Conservation (phyloP, 2,888 invertebrate species). For the Drepanosiphum platanoidis region DNA sequence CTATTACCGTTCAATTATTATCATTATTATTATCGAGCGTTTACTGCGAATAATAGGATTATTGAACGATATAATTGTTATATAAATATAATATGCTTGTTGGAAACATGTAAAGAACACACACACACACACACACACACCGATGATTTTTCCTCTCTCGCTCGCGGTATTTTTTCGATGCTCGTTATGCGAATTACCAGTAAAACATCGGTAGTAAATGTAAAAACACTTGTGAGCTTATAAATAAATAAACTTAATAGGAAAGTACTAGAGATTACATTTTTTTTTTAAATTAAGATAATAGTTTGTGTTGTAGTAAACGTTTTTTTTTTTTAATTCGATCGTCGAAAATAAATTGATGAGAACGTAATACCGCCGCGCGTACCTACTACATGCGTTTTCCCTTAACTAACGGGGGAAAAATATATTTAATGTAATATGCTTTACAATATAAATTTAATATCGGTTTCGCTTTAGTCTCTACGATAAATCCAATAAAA, state of each 20-base stretch:
- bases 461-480: not conserved
- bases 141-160: no score
- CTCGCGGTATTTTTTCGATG: not conserved
- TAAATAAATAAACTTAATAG: not conserved
- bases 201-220: not conserved
- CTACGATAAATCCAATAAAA: not conserved
- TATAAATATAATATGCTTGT: no score
- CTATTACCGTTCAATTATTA: no score
- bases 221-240: not conserved
- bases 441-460: not conserved
- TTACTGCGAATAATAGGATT: no score
- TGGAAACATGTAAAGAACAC: no score
- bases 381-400: not conserved
- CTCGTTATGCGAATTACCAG: not conserved
- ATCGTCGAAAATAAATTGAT: not conserved
- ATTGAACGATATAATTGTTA: no score
- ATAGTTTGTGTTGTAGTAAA: not conserved
- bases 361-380: not conserved
- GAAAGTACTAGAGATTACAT: not conserved
- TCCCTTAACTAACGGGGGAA: not conserved
- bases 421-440: not conserved
- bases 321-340: not conserved
- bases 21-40: no score
- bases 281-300: not conserved
- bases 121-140: no score